Conservation (phyloP, 1,140 invertebrate genomes). For the Oscheius sp. region DNA sequence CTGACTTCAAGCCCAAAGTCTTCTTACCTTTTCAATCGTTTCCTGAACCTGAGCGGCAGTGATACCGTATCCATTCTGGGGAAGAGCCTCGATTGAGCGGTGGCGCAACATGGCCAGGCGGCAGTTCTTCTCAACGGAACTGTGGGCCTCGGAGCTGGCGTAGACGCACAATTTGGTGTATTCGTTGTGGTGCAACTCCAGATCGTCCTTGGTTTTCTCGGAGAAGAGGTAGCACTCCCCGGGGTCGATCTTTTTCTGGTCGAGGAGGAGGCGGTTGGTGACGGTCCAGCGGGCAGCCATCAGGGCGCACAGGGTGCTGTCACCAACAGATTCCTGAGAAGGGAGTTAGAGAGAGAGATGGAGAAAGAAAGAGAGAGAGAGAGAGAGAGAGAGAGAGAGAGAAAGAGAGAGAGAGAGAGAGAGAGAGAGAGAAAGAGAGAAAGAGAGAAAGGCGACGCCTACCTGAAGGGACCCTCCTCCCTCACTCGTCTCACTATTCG, state of each 20-base stretch:
- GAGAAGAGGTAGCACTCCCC: neutral
- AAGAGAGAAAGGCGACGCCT: neutral
- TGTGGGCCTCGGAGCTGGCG: conserved; percentile 4
- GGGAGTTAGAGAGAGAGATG: neutral
- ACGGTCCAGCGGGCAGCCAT: neutral
- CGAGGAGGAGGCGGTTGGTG: neutral
- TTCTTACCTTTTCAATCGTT: conserved; percentile 22
- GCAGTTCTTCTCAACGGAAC: conserved; percentile 13
- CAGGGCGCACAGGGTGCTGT: conserved; percentile 11
- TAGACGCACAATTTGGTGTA: conserved; percentile 7
- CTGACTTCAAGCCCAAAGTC: too few species aligned
- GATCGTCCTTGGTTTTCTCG: neutral
- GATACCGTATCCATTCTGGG: conserved; percentile 1
- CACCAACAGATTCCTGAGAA: conserved; percentile 7
- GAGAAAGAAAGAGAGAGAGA: neutral
- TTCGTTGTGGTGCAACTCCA: neutral
- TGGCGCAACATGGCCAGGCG: conserved; percentile 21
- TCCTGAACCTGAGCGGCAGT: conserved; percentile 3
- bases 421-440: neutral
- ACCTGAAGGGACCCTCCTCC: neutral
- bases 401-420: neutral
- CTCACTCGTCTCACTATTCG: neutral
- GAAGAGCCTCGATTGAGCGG: neutral
- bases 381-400: neutral
- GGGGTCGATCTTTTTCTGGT: neutral